Base-by-base conservation (phyloP, 2,888 invertebrate species). In the Notodonta dromedarius region DNA sequence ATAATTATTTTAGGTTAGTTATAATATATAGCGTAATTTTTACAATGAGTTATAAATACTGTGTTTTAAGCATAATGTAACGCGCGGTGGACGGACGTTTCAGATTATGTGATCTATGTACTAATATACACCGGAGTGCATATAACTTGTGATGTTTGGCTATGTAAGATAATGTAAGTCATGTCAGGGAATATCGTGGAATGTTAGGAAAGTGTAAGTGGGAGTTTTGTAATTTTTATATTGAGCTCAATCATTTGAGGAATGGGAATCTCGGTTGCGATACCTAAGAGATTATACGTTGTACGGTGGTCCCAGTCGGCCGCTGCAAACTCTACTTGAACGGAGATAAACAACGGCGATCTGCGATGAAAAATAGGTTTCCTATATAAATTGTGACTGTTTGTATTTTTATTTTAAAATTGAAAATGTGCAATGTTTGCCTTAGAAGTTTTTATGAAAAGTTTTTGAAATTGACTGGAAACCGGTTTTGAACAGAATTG, bases 101-200 rank as follows among this genome's bases (percentile, higher is more conserved):
- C 62, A 60, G 32, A 62, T n/a, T 55, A 64, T 59, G 70, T 68
- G 66, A 67, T 65, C 60, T 67, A 60, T 50, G 57, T 65, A 62
- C 60, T 63, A 63, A 61, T 79, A 73, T 80, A 79, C 72, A 81
- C 72, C 71, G 69, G 76, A 77, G 75, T 78, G 81, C 83, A 79
- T 79, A 79, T 75, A 76, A 65, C 74, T 85, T 90, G 91, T 91
- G 91, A 91, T 92, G 91, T 88, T 89, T 84, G 90, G 90, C 88
- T 80, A 82, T 80, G 86, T 89, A 89, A 86, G 88, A 89, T 84
- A 85, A 84, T 85, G 83, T 89, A 88, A 86, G 90, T 90, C 90
- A 88, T 83, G 75, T 85, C 87, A 80, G 85, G 87, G 88, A 81
- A 79, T 72, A 75, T 81, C 79, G 82, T 73, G 82, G 81, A 76